A percentile compares a stretch with the other conserved stretches of the same genome.
Conservation (phyloP, 2,888 invertebrate species). For the Stenichneumon culpator region DNA sequence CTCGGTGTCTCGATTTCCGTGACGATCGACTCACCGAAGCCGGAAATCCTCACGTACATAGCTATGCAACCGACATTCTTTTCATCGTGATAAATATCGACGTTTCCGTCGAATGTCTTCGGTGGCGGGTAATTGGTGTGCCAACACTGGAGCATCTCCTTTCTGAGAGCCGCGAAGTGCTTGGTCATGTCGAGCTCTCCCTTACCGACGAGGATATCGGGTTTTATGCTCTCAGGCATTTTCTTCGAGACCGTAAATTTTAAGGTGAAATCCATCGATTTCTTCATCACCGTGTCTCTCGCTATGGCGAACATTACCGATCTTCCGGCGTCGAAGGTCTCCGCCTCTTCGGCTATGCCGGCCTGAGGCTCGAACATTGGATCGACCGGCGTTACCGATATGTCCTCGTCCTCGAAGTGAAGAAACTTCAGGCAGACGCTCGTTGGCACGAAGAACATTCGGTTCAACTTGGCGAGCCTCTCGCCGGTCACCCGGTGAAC, state of each 20-base stretch:
- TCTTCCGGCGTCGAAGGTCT: conserved; percentile 87
- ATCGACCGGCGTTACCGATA: conserved; percentile 79
- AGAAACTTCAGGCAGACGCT: conserved; percentile 88
- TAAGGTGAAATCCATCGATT: conserved; percentile 86
- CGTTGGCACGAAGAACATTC: conserved; percentile 84
- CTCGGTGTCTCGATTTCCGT: conserved; percentile 86
- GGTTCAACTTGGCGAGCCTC: conserved; percentile 79
- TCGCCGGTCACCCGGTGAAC: conserved; percentile 86
- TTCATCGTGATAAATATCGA: conserved; percentile 86
- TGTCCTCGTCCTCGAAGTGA: conserved; percentile 87
- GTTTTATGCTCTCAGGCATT: conserved; percentile 87
- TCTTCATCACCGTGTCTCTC: conserved; percentile 85
- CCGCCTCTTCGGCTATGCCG: conserved; percentile 74
- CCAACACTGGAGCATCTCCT: conserved; percentile 83
- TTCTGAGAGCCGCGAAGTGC: conserved; percentile 88
- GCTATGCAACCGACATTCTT: conserved; percentile 86
- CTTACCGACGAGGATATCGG: conserved; percentile 88
- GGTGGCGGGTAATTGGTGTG: conserved; percentile 73
- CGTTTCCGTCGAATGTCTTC: conserved; percentile 88
- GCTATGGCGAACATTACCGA: conserved; percentile 89
- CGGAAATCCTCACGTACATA: conserved; percentile 88
- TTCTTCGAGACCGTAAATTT: conserved; percentile 87
- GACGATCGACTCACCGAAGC: conserved; percentile 88
- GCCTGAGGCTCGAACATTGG: conserved; percentile 81
- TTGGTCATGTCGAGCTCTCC: conserved; percentile 88